phyloP scores from a whole-genome alignment of 2,888 invertebrate species.

The Campaea margaritaria region DNA sequence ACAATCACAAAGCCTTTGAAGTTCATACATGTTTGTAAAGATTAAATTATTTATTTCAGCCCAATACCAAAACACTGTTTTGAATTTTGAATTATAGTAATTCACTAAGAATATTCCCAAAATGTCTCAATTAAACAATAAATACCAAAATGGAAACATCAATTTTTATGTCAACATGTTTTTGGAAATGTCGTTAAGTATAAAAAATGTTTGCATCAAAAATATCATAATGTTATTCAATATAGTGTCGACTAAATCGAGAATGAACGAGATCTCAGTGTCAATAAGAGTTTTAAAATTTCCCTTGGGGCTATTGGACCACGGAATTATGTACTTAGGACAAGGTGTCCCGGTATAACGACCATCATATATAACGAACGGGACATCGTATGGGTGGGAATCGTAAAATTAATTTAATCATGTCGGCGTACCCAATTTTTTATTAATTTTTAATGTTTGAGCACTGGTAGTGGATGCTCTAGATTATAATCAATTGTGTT shows the following conservation, averaged over 20 bases:
- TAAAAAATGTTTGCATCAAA: background rate
- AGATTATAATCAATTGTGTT: background rate
- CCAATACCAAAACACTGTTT: too few relatives aligned
- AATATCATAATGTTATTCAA: background rate
- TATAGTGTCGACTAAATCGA: background rate
- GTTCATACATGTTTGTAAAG: too few relatives aligned
- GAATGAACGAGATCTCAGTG: conserved; percentile 6
- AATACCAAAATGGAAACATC: too few relatives aligned
- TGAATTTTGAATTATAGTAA: too few relatives aligned
- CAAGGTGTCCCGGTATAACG: conserved; percentile 11
- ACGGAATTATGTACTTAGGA: conserved; percentile 1
- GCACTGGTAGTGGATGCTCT: background rate
- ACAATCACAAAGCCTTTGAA: too few relatives aligned
- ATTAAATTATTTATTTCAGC: too few relatives aligned
- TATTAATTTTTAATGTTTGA: conserved; percentile 1
- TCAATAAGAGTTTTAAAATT: conserved; percentile 6
- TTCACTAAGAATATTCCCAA: too few relatives aligned
- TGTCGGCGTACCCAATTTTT: conserved; percentile 1
- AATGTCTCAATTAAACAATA: too few relatives aligned
- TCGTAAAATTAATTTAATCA: conserved; percentile 35
- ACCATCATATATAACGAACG: conserved; percentile 23
- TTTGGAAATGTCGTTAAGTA: background rate
- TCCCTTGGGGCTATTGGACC: conserved; percentile 1
- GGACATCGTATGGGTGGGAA: conserved; percentile 39
- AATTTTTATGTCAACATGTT: background rate